A percentile compares a stretch with the other conserved stretches of the same genome.
Conservation (phyloP, 2,113 vertebrate genomes). For the Otolemur garnettii region DNA sequence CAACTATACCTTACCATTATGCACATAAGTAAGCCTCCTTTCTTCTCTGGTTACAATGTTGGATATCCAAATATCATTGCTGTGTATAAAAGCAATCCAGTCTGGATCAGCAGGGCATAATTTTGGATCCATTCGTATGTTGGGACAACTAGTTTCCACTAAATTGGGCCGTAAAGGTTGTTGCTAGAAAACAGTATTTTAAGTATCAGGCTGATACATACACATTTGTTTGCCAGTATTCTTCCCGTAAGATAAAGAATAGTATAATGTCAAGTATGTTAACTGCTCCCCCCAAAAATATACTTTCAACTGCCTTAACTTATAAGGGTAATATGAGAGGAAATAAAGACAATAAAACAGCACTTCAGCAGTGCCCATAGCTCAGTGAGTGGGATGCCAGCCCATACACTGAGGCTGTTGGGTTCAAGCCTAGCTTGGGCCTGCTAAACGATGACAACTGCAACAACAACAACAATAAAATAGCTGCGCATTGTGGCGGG, state of each 20-base stretch:
- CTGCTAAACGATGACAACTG: no score
- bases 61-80: constrained; percentile 91
- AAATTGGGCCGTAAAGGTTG: constrained; percentile 89
- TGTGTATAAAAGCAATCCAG: constrained; percentile 92
- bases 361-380: background rate
- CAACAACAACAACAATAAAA: no score
- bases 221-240: background rate
- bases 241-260: constrained; percentile 6
- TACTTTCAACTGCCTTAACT: constrained; percentile 35
- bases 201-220: constrained; percentile 43
- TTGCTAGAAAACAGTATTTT: constrained; percentile 85
- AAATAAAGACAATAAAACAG: background rate
- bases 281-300: constrained; percentile 48
- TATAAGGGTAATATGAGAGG: background rate
- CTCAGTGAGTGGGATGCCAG: no score
- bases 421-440: no score
- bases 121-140: constrained; percentile 92
- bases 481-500: no score
- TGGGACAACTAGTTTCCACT: constrained; percentile 91
- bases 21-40: constrained; percentile 89
- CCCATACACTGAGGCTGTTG: no score
- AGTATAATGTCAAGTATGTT: constrained; percentile 57
- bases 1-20: constrained; percentile 87
- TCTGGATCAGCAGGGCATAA: constrained; percentile 91
- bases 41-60: constrained; percentile 90